Evolutionary conservation across 2,888 invertebrate genomes (phyloP), one percentile per base, ranked within the genome.

Genomic region (Rhagonycha lutea): DNA sequence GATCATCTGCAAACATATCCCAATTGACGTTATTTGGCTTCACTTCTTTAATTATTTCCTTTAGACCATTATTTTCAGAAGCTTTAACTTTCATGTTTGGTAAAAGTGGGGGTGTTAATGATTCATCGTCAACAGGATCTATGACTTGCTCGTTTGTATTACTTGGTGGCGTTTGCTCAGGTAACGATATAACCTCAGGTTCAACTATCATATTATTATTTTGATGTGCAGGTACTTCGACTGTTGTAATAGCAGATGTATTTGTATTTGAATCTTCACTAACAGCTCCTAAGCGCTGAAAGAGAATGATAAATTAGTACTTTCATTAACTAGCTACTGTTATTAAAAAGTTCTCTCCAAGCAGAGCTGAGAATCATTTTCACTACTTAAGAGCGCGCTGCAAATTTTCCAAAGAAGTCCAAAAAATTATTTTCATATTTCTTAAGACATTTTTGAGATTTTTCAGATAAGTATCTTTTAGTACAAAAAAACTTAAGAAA

Each of bases 1-100:
- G 95, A 84, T 98, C 97, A 85, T 98, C 97, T 61, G 98, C 97
- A 89, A 97, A 96, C 95, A 96, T 96, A 84, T 96, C 96, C 94
- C 95, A 95, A 82, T 94, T 93, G 12, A 91, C 89, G n/a, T 89
- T 88, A 83, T 91, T 92, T 18, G 78, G 77, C 78, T 85, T 86
- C 28, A 79, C 78, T 0, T 88, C 86, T 78, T 89, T 88, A 75
- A 84, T 83, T 65, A 73, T 71, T 78, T 88, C 87, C 68, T 84
- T 86, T 63, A 83, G 80, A 82, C 86, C 71, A 80, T 80, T 81
- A 14, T 47, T 23, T 84, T 76, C 75, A 83, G 69, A 72, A 28
- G 79, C 71, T 78, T 85, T 85, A 7, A 85, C 70, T 80, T 86
- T 87, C 86, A 86, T 87, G 73, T 84, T 86, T 61, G 87, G 88